Percentiles rank a stretch among this genome's conserved stretches.
Evolutionary conservation across 2,888 invertebrate genomes (phyloP).

Genomic region (Apamea crenata): DNA sequence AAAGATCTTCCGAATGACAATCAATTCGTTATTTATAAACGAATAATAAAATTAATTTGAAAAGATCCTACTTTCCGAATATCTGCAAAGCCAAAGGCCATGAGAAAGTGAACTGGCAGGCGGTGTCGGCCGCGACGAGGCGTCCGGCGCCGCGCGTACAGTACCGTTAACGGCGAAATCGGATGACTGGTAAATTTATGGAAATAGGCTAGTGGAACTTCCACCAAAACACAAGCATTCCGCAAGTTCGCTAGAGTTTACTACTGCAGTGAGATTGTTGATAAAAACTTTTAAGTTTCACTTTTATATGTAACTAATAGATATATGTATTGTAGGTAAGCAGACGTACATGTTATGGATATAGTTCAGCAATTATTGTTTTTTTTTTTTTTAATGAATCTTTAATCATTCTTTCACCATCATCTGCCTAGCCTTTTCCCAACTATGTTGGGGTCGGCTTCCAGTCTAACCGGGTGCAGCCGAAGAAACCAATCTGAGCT

Average conservation of each 20-base stretch:
- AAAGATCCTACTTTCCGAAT: conserved; percentile 57
- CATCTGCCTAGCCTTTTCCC: too few species aligned
- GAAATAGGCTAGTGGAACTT: conserved; percentile 83
- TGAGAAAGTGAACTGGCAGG: conserved; percentile 82
- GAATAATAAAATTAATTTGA: conserved; percentile 27
- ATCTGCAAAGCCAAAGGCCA: conserved; percentile 71
- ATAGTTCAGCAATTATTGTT: too few species aligned
- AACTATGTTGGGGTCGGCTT: too few species aligned
- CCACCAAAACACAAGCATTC: conserved; percentile 63
- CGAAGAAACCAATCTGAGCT: too few species aligned
- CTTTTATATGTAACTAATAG: conserved; percentile 38
- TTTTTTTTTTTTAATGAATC: neutral
- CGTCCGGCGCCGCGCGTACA: conserved; percentile 53
- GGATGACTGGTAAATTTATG: conserved; percentile 80
- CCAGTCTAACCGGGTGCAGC: too few species aligned
- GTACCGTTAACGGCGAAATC: conserved; percentile 88
- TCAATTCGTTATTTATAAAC: conserved; percentile 31
- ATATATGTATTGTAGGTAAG: neutral
- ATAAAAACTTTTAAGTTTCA: conserved; percentile 44
- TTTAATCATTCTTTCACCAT: neutral
- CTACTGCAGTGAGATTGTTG: conserved; percentile 16
- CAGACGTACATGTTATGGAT: neutral
- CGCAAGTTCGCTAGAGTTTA: conserved; percentile 42
- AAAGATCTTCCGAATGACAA: conserved; percentile 12
- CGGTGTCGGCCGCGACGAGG: conserved; percentile 52